Evolutionary conservation across 2,797 vertebrate genomes (phyloP), one percentile per base, ranked within the genome.

Genomic region (Sylvilagus floridanus): DNA sequence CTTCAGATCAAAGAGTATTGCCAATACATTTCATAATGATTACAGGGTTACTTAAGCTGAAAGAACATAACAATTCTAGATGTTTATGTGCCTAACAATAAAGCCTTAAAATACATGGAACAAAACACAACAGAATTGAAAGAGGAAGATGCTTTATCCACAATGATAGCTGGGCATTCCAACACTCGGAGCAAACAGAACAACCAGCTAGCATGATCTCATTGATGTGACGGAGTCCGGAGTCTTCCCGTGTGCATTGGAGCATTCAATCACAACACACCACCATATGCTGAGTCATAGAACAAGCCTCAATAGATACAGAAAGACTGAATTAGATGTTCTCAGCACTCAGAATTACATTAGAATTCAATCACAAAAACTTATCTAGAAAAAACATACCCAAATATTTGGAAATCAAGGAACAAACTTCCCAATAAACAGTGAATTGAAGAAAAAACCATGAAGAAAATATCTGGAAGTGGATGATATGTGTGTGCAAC

Each of bases 281-380:
- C n/a, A 28, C 30, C 8, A 47, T 47, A 47, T 8, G 42, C 42
- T 47, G 42, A 47, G 42, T 47, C 42, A 47, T 47, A 47, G 42
- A 47, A 47, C 8, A 47, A 47, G 42, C 42, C 42, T 47, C 42
- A 47, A 47, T 47, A 47, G 42, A 47, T 47, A 47, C 42, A 47
- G 42, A 57, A 78, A 78, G 75, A 57, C 28, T 62, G 30, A 90
- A 73, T 72, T 73, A 30, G 47, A 86, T 76, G 28, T 75, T n/a
- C 21, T 91, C 88, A 28, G 37, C 42, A 71, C 63, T 84, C 26
- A 63, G 30, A 93, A 77, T 77, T 93, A 93, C 62, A 63, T 52
- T 93, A 77, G 63, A 84, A 77, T 50, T 54, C 42, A 32, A 50
- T 13, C 62, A 69, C 63, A 42, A 71, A 66, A 68, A 47, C 42